Evolutionary conservation across 2,797 vertebrate species (phyloP), one percentile per base, ranked within the genome.

Genomic region (Tarsius wallacei): DNA sequence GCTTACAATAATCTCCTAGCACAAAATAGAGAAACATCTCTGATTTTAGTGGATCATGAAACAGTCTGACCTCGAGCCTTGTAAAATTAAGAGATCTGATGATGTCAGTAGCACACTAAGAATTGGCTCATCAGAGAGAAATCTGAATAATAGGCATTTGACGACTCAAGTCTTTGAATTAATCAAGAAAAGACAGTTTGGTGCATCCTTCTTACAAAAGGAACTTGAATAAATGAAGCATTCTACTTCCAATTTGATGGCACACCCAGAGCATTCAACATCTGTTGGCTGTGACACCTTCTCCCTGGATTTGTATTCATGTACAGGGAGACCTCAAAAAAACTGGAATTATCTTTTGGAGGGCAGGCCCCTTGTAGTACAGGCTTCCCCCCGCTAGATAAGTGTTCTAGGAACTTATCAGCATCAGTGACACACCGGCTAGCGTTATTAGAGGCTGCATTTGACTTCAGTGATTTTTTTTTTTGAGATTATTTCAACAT

Each of bases 151-250:
- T 5, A 94, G 33, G 26, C 55, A 49, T 91, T 53, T 66, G 49
- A 55, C 90, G 80, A 61, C 36, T 92, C 76, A 61, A 10, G 31
- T 80, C 26, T 90, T 76, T 97, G 31, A 84, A 57, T 93, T 77
- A 12, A 49, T 88, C 26, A 76, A 63, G 76, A 28, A 91, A 85
- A 82, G 57, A 31, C 26, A 55, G 8, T 80, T 82, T 66, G 63
- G 17, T 64, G 3, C 5, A 7, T 94, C 28, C 24, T 68, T 70
- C 36, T 83, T 87, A 64, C 1, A 47, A 59, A 51, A 85, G 86
- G 55, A 57, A 33, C 42, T 19, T 87, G 64, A 64, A 10, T 36
- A 57, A 22, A 26, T 81, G 53, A 87, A 47, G 4, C 28, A 26
- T 63, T 90, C 42, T 88, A 57, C 53, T 93, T 57, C 28, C 59